These are phyloP conservation scores for Therioaphis trifolii DNA, from an alignment of 2,888 invertebrate genomes.

Conservation along the genomic window DNA sequence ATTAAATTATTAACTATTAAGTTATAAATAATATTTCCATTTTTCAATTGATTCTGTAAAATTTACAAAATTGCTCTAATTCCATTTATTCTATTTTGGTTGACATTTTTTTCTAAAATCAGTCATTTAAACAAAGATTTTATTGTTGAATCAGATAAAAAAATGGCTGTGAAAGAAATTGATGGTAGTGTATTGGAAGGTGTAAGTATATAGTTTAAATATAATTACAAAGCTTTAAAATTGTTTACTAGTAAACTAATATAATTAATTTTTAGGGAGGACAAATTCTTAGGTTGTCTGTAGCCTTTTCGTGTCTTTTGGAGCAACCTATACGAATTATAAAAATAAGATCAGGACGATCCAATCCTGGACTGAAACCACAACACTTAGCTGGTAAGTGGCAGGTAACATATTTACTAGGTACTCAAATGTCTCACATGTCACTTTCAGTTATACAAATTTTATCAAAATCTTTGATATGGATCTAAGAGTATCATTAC, in stretches of 20 bases:
- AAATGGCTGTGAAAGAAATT: conserved; percentile 73
- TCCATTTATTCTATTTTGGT: not conserved
- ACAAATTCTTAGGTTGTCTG: conserved; percentile 85
- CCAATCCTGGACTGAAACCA: conserved; percentile 84
- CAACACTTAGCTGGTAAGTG: conserved; percentile 84
- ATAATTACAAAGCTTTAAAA: not conserved
- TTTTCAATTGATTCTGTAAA: not conserved
- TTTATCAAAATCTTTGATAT: no score
- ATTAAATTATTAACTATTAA: not conserved
- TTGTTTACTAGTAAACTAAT: not conserved
- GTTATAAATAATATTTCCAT: no score
- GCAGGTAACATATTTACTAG: no score
- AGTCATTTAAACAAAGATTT: conserved; percentile 5
- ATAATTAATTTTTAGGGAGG: conserved; percentile 78
- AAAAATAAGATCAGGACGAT: conserved; percentile 85
- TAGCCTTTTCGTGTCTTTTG: conserved; percentile 82
- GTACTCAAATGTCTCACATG: no score
- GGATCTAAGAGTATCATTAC: no score
- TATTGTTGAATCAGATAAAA: conserved; percentile 51
- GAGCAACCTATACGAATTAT: conserved; percentile 78
- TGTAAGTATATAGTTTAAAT: conserved; percentile 70
- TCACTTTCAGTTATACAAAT: no score
- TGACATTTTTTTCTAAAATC: not conserved
- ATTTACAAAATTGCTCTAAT: not conserved
- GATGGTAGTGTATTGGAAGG: conserved; percentile 86